Percentiles rank a stretch among this genome's conserved stretches.
Evolutionary conservation across 2,797 vertebrate genomes (phyloP).

Genomic region (Acestrorhynchus altus): DNA sequence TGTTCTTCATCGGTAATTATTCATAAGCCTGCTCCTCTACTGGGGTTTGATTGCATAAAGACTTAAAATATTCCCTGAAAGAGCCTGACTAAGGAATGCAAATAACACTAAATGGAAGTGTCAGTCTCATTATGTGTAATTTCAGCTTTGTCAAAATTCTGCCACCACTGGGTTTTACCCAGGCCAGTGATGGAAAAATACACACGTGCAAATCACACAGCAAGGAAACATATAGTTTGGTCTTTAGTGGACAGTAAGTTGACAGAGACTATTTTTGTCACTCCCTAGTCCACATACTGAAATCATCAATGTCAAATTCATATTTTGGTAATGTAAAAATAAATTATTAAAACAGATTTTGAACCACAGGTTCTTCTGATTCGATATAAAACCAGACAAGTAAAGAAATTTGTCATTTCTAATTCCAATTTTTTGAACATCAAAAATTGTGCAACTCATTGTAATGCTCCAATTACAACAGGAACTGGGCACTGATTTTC

Average conservation of each 20-base stretch:
- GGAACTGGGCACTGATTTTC: background rate
- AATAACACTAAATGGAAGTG: slow-evolving; percentile 11
- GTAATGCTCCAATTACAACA: background rate
- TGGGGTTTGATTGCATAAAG: slow-evolving; percentile 13
- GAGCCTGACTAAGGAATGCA: background rate
- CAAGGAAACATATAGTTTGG: no score
- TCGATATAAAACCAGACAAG: no score
- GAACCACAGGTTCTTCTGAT: no score
- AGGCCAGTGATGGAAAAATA: slow-evolving; percentile 11
- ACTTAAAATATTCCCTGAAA: slow-evolving; percentile 14
- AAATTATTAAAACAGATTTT: no score
- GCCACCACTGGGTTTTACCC: background rate
- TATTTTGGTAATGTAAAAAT: no score
- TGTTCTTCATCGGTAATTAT: background rate
- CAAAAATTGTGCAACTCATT: background rate
- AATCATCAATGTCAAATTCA: no score
- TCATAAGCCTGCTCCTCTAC: background rate
- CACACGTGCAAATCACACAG: background rate
- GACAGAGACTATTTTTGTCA: no score
- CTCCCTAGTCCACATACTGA: no score
- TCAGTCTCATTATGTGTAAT: slow-evolving; percentile 23
- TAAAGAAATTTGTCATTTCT: no score
- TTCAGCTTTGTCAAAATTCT: slow-evolving; percentile 13
- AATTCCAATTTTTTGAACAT: no score
- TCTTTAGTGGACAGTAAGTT: no score